Evolutionary conservation across 1,140 invertebrate species (phyloP).

Genomic region (Hirudo medicinalis): DNA sequence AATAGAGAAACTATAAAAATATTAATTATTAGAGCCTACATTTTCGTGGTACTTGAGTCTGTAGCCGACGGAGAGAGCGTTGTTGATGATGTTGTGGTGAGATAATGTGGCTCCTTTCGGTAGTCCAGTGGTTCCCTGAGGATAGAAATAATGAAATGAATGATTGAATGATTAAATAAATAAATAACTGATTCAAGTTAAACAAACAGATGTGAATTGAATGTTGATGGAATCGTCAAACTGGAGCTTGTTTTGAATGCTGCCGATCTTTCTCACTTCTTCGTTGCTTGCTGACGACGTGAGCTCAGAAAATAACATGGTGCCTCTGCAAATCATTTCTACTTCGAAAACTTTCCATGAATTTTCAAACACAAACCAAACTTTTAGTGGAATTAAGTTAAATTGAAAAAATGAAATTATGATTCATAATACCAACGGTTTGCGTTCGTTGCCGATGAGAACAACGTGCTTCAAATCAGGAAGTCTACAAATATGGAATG

Average conservation of each 20-base stretch:
- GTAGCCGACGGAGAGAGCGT: slow-evolving; percentile 54
- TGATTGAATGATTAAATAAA: slow-evolving; percentile 1
- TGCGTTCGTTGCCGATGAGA: slow-evolving; percentile 33
- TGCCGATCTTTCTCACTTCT: slow-evolving; percentile 28
- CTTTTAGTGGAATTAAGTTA: too few species aligned
- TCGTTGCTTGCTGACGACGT: slow-evolving; percentile 10
- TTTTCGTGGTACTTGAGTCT: slow-evolving; percentile 48
- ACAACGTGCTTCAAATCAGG: slow-evolving; percentile 37
- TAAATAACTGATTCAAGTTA: not conserved
- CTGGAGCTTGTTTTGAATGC: slow-evolving; percentile 45
- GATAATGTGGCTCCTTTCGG: slow-evolving; percentile 75
- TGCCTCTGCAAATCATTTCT: slow-evolving; percentile 28
- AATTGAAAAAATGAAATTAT: too few species aligned
- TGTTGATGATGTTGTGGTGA: slow-evolving; percentile 74
- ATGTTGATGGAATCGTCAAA: slow-evolving; percentile 60
- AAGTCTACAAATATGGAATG: slow-evolving; percentile 26
- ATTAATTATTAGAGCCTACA: slow-evolving; percentile 27
- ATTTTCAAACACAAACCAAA: not conserved
- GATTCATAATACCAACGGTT: slow-evolving; percentile 32
- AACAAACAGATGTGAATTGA: slow-evolving; percentile 64
- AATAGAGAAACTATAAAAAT: slow-evolving; percentile 18
- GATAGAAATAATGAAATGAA: not conserved
- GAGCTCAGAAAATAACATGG: slow-evolving; percentile 23
- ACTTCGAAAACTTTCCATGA: not conserved
- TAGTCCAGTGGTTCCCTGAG: slow-evolving; percentile 62